Base-by-base conservation (phyloP, 2,797 vertebrate species). In the Nasua narica region DNA sequence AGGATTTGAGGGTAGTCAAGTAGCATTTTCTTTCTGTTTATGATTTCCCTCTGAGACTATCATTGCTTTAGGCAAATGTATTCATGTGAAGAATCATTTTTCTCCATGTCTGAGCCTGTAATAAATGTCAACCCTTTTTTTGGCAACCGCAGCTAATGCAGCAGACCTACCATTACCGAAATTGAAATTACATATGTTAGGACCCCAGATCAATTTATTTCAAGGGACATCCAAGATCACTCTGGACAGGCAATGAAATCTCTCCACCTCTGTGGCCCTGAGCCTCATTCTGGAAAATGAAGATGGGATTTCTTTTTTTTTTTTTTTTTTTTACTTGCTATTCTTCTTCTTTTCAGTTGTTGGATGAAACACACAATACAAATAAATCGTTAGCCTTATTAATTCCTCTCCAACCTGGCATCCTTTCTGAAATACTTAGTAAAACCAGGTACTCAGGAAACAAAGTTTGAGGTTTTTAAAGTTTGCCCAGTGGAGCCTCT, bases 71-170 rank as follows among this genome's bases (percentile, higher is more conserved):
- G 78, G 85, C 92, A 95, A 97, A 97, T 94, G 37, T 50, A 96
- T 96, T 95, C 85, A 97, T 87, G 87, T 82, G 90, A 96, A 97
- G 87, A 97, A 58, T 35, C 54, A 86, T 95, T 95, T 98, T 98
- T 79, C 58, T 94, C 65, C 95, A 5, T 90, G 60, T 95, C 74
- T 79, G 94, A 95, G 83, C 52, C 94, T 96, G 56, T 85, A 97
- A 95, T 95, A 97, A 96, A 96, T 96, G 82, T 96, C 94, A 94
- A 23, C 52, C 15, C 18, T 88, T 78, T 98, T 98, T 90, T 88
- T 79, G 56, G 48, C 74, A 94, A 92, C 25, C 87, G 40, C 15
- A 74, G 62, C 86, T 91, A 96, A 85, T 84, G 72, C 70, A 84
- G 54, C 65, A 94, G 74, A 94, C 70, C 76, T 60, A 89, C 91